phyloP scores from a whole-genome alignment of 2,113 vertebrate genomes.

The Diphyllodes magnificus region DNA sequence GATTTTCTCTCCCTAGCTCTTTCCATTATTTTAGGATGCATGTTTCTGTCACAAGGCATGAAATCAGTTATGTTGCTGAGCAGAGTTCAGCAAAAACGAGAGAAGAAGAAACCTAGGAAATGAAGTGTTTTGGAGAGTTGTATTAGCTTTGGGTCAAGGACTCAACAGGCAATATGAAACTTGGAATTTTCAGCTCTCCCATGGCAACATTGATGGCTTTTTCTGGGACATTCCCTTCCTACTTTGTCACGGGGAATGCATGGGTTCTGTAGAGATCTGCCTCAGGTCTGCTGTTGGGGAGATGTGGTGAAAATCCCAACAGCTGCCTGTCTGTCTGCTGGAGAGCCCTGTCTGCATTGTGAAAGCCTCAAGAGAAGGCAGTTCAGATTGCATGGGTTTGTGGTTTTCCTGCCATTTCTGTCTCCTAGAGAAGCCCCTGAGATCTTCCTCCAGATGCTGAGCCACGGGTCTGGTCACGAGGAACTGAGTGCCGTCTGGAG shows the following conservation, averaged over 20 bases:
- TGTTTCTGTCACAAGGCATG: not conserved
- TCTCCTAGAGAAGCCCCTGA: not conserved
- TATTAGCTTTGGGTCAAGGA: not conserved
- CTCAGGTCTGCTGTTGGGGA: not conserved
- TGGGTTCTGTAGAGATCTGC: not conserved
- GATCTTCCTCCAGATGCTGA: not conserved
- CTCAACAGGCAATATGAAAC: not conserved
- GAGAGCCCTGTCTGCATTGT: not conserved
- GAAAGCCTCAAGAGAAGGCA: not conserved
- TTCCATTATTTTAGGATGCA: not conserved
- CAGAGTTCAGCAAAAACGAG: not conserved
- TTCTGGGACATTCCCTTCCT: not conserved
- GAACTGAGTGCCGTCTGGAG: rapidly evolving
- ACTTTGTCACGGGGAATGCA: not conserved
- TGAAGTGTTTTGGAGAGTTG: not conserved
- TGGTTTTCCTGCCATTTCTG: not conserved
- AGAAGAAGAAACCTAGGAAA: not conserved
- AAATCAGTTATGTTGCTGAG: not conserved
- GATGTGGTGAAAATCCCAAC: not conserved
- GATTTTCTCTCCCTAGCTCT: not conserved
- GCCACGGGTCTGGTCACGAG: not conserved
- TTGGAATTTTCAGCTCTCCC: not conserved
- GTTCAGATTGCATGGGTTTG: not conserved
- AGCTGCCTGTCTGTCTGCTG: not conserved
- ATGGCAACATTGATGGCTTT: not conserved